A percentile compares a stretch with the other conserved stretches of the same genome.
Evolutionary conservation across 2,797 vertebrate species (phyloP).

Genomic region (Paedocypris micromegethes): DNA sequence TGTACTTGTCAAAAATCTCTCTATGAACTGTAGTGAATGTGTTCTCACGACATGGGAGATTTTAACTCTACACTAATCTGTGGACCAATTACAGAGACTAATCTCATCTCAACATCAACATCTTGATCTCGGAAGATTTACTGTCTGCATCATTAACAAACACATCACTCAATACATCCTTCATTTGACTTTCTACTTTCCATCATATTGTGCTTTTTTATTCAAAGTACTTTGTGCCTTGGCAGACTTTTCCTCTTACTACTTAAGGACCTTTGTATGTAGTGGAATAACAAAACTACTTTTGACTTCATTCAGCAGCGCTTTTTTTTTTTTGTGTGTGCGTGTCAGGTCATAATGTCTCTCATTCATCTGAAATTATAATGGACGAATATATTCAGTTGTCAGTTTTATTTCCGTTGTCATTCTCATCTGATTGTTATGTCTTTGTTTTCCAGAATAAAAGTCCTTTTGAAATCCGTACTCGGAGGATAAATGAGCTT

Average conservation of each 20-base stretch:
- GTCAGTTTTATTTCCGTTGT: constrained; percentile 43
- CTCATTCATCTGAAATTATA: constrained; percentile 44
- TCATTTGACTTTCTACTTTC: constrained; percentile 25
- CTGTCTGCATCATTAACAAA: constrained; percentile 30
- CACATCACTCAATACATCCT: constrained; percentile 34
- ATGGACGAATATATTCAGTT: constrained; percentile 30
- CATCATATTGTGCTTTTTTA: constrained; percentile 44
- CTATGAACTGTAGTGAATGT: constrained; percentile 66
- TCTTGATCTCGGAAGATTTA: constrained; percentile 10
- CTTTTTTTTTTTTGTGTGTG: constrained; percentile 1
- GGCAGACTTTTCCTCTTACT: constrained; percentile 41
- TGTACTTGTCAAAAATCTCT: too few species aligned
- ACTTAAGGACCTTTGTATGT: constrained; percentile 45
- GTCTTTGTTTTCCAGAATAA: constrained; percentile 65
- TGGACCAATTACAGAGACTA: constrained; percentile 60
- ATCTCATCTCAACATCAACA: constrained; percentile 19
- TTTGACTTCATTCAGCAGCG: constrained; percentile 27
- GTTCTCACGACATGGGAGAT: constrained; percentile 67
- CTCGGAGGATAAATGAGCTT: constrained; percentile 54
- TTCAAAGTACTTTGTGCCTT: constrained; percentile 53
- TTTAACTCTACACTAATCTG: constrained; percentile 58
- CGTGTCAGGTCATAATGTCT: constrained; percentile 51
- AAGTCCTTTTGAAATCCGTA: too few species aligned
- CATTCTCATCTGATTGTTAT: constrained; percentile 50
- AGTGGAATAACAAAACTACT: constrained; percentile 20